Base-by-base conservation (phyloP, 2,797 vertebrate species). In the Galaxias olidus region DNA sequence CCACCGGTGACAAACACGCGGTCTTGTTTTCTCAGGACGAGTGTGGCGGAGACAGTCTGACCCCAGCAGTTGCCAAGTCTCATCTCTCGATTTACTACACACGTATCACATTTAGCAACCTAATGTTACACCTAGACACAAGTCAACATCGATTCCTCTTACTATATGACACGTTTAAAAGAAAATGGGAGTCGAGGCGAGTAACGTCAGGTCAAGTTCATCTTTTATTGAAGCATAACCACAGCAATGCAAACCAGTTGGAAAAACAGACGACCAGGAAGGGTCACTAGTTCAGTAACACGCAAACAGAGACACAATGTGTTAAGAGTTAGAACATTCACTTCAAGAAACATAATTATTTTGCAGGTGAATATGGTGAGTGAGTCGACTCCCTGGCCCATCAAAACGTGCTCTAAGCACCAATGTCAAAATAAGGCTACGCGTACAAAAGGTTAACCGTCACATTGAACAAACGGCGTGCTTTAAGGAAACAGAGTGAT, bases 161-260 rank as follows among this genome's bases (percentile, higher is more conserved):
- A 50, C 18, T 51, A 1, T 20, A 17, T 41, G 60, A 45, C 12
- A 46, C 55, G 11, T 8, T 41, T 41, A 4, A 6, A 30, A 12
- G 41, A n/a, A 19, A 17, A 47, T 1, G 53, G 53, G 15, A 51
- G 18, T 18, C n/a, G 19, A 18, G 14, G 55, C 15, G 48, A 20
- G 43, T 4, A 10, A 7, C 9, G 14, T 54, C 17, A 9, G 46
- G 58, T 76, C 66, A 63, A 48, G 42, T 59, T 20, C 41, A 65
- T 0, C 18, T 63, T 88, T 90, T 90, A 81, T 82, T 91, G 83
- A 51, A 71, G 78, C 67, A 83, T 62, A 78, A 63, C 66, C 73
- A 86, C 78, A 74, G 73, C 73, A 74, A 65, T 50, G 63, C 47
- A 57, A 74, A 69, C 20, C 68, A 17, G 61, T 67, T 19, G 49